These are phyloP conservation scores for Festucalex cinctus DNA, from an alignment of 2,113 vertebrate species.

Conservation along the genomic window DNA sequence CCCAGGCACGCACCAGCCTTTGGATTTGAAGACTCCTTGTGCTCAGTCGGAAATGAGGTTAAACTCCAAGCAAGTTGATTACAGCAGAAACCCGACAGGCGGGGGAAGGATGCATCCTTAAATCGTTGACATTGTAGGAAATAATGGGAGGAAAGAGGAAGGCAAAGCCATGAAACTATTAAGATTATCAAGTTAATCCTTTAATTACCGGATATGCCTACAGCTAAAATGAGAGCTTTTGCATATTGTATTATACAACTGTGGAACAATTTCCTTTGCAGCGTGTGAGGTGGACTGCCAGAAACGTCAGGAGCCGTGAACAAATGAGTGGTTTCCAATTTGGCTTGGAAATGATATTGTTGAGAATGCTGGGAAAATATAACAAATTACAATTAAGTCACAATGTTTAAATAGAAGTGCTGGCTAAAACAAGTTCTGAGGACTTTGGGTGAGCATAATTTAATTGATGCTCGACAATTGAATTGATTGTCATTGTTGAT, in stretches of 20 bases:
- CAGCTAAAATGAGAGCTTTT: constrained; percentile 58
- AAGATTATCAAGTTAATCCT: constrained; percentile 75
- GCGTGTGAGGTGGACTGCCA: constrained; percentile 39
- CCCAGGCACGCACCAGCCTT: constrained; percentile 41
- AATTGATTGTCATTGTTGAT: not conserved
- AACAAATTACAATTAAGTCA: constrained; percentile 24
- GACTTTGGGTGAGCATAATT: not conserved
- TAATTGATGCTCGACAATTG: not conserved
- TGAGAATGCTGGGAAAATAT: constrained; percentile 19
- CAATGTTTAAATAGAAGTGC: not conserved
- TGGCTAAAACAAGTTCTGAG: not conserved
- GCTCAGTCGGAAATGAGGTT: constrained; percentile 59
- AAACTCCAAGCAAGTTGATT: constrained; percentile 61
- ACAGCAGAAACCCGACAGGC: constrained; percentile 29
- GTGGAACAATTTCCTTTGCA: constrained; percentile 35
- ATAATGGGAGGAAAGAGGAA: constrained; percentile 41
- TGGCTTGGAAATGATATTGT: constrained; percentile 33
- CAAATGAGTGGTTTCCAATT: constrained; percentile 35
- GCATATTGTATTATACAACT: constrained; percentile 49
- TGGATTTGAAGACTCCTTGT: constrained; percentile 55
- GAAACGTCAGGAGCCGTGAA: constrained; percentile 39
- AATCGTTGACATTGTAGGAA: constrained; percentile 58
- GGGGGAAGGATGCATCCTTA: constrained; percentile 36
- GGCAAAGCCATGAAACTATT: constrained; percentile 66
- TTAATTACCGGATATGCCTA: constrained; percentile 70